Base-by-base conservation (phyloP, 2,113 vertebrate genomes). In the Paradoxurus hermaphroditus region DNA sequence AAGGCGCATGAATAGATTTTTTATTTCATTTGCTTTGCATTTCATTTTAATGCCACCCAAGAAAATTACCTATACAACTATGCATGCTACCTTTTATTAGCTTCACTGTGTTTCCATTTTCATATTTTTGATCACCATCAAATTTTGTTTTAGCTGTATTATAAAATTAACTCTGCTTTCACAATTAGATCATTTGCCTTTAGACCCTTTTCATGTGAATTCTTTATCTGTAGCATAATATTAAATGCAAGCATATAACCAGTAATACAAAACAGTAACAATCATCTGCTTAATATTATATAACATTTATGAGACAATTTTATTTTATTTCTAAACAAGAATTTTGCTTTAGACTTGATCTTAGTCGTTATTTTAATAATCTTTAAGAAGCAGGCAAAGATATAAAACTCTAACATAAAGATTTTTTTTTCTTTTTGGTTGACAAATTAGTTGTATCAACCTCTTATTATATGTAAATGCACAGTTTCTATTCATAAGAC, bases 11-110 rank as follows among this genome's bases (percentile, higher is more conserved):
- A 97, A 97, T 97, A 97, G 96, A 97, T 67, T 94, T 97, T 95
- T 98, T 95, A 98, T 98, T 98, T 97, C 95, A 97, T 97, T 96
- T 94, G 36, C 36, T 98, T 98, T 97, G 72, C 93, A 98, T 98
- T 98, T 99, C 75, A 95, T 98, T 98, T 98, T 97, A 98, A 97
- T 97, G 78, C 36, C 62, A 88, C 39, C 72, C 70, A 93, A 98
- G 93, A 95, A 98, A 98, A 98, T 98, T 97, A 96, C 87, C 92
- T 98, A 72, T 67, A 97, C 92, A 98, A 56, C 63, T 96, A 56
- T 87, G 90, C 15, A 1, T 89, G 84, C 49, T 97, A 93, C 82
- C 98, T 98, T 97, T 98, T 97, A 98, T 97, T 97, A 98, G 97
- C 94, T 90, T 96, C 29, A 39, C 90, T 93, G 92, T 81, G 15